Evolutionary conservation across 1,140 invertebrate species (phyloP), one percentile per base, ranked within the genome.

Genomic region (Heliconius himera): DNA sequence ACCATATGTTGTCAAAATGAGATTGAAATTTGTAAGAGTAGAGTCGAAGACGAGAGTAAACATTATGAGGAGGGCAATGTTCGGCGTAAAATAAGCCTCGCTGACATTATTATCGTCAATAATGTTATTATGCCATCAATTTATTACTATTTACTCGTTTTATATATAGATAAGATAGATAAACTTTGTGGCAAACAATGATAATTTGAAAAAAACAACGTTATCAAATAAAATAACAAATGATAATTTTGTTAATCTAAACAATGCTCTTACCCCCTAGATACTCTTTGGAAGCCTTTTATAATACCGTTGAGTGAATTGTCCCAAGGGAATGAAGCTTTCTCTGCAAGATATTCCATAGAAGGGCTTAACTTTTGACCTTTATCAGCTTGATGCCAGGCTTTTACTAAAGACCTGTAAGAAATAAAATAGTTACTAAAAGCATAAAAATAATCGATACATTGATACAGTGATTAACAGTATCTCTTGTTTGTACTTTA

Each of bases 251-350:
- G 18, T 51, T 51, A 51, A 51, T 51, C 18, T 20, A 60, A 60
- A 22, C n/a, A 60, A 54, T 54, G 18, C 6, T 90, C 91, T 95
- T 94, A 97, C 97, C 97, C 96, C 60, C 96, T 96, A 41, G 97
- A 96, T 5, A 97, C 96, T 76, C 95, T 95, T 88, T 97, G 95
- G 87, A 97, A 96, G 1, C 96, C 96, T n/a, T 90, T 91, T 1
- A 97, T 93, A 66, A 97, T 96, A 73, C 96, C 96, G 5, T 95
- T 92, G 9, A 97, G 84, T 2, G 95, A 95, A 60, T 96, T 96
- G 78, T 96, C 95, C 95, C 97, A 97, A 41, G 87, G 89, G 73
- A 93, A 89, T 74, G 91, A 86, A 20, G 74, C 26, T 36, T 92
- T 87, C 8, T 94, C 91, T 29, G 91, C 85, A 2, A 98, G 93